phyloP scores from a whole-genome alignment of 2,113 vertebrate genomes.

The Podocnemis expansa region DNA sequence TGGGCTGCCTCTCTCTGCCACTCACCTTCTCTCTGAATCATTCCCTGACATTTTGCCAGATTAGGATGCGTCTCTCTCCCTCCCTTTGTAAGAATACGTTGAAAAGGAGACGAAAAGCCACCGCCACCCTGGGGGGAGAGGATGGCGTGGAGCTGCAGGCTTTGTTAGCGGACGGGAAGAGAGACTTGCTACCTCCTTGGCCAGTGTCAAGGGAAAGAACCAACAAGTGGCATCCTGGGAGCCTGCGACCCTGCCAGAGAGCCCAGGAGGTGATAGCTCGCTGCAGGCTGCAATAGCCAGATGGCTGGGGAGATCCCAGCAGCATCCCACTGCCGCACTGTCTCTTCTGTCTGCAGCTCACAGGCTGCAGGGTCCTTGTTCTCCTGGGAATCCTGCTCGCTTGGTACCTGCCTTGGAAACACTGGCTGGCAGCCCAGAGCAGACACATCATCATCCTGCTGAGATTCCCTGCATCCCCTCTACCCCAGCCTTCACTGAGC shows the following conservation, averaged over 20 bases:
- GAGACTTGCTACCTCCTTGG: not conserved
- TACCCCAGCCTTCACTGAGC: not conserved
- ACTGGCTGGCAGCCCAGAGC: not conserved
- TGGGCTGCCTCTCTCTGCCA: conserved; percentile 65
- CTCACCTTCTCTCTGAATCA: conserved; percentile 70
- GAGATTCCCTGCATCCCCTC: not conserved
- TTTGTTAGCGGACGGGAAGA: not conserved
- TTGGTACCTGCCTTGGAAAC: not conserved
- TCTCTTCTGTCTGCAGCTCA: not conserved
- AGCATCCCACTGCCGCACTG: not conserved
- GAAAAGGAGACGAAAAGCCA: conserved; percentile 33
- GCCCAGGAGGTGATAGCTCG: not conserved
- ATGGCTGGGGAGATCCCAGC: not conserved
- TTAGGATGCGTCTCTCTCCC: conserved; percentile 31
- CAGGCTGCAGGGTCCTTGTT: not conserved
- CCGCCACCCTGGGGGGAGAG: not conserved
- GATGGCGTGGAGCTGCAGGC: not conserved
- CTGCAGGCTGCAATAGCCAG: not conserved
- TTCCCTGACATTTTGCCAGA: conserved; percentile 76
- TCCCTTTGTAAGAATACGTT: conserved; percentile 56
- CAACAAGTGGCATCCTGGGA: not conserved
- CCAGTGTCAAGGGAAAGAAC: not conserved
- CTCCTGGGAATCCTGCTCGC: not conserved
- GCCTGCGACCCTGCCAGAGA: not conserved
- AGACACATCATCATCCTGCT: not conserved